Evolutionary conservation across 2,113 vertebrate genomes (phyloP).

Genomic region (Oreochromis spilurus): DNA sequence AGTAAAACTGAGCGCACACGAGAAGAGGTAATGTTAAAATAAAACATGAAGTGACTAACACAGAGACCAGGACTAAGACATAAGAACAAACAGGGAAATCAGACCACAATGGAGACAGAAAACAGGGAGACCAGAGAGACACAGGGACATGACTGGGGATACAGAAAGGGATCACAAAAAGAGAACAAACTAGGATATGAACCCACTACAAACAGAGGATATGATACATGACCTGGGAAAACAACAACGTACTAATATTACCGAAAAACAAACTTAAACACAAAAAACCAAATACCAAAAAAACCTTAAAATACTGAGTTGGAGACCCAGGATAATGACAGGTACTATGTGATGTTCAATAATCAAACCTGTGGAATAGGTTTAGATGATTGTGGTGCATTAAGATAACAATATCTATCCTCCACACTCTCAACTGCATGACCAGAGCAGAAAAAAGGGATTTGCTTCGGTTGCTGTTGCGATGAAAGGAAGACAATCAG

Average conservation of each 20-base stretch:
- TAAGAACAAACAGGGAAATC: not conserved
- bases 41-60: no score
- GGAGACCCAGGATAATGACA: not conserved
- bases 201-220: not conserved
- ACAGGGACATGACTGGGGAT: not conserved
- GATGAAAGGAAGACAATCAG: not conserved
- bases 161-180: not conserved
- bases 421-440: not conserved
- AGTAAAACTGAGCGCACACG: not conserved
- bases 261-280: not conserved
- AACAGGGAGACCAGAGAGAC: not conserved
- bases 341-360: not conserved
- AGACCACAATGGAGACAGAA: not conserved
- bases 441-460: not conserved
- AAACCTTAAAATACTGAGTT: accelerated
- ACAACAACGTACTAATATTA: not conserved
- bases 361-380: not conserved
- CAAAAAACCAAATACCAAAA: not conserved
- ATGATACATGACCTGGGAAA: not conserved
- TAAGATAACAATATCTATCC: not conserved
- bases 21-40: not conserved
- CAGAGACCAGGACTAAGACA: not conserved
- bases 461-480: not conserved
- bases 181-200: not conserved
- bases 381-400: not conserved